These are phyloP conservation scores for Drosophila macrospina DNA, from an alignment of 2,888 invertebrate genomes.

Conservation along the genomic window DNA sequence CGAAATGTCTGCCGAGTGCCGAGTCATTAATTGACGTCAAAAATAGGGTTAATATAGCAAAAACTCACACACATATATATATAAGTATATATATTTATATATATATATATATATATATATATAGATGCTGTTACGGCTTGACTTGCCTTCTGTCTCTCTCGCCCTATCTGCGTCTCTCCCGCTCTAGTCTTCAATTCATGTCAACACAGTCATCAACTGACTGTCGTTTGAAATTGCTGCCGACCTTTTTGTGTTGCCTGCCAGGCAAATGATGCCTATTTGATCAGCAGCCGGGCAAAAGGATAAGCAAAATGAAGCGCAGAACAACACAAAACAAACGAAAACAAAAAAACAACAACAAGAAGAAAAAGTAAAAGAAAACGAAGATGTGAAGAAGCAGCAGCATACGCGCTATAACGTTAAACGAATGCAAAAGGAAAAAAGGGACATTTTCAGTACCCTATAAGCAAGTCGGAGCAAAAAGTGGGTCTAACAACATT, in stretches of 20 bases:
- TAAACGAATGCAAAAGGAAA: slow-evolving; percentile 55
- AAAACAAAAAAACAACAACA: slow-evolving; percentile 25
- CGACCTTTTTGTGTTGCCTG: slow-evolving; percentile 71
- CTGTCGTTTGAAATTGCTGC: slow-evolving; percentile 79
- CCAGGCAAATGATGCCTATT: slow-evolving; percentile 81
- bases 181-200: slow-evolving; percentile 53
- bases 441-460: slow-evolving; percentile 38
- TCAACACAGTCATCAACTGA: slow-evolving; percentile 79
- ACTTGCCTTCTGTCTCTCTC: neutral
- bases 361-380: slow-evolving; percentile 29
- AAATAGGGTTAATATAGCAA: slow-evolving; percentile 77
- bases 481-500: slow-evolving; percentile 2
- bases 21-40: slow-evolving; percentile 77
- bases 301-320: slow-evolving; percentile 74
- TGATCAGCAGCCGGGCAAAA: slow-evolving; percentile 76
- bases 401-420: slow-evolving; percentile 52
- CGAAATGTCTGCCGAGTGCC: slow-evolving; percentile 38
- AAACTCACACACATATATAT: slow-evolving; percentile 21
- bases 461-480: slow-evolving; percentile 9
- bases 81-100: slow-evolving; percentile 42
- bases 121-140: slow-evolving; percentile 36
- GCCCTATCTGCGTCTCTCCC: neutral
- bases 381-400: slow-evolving; percentile 7
- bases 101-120: slow-evolving; percentile 37
- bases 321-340: slow-evolving; percentile 37